Base-by-base conservation (phyloP, 2,113 vertebrate genomes). In the Myotis davidii region DNA sequence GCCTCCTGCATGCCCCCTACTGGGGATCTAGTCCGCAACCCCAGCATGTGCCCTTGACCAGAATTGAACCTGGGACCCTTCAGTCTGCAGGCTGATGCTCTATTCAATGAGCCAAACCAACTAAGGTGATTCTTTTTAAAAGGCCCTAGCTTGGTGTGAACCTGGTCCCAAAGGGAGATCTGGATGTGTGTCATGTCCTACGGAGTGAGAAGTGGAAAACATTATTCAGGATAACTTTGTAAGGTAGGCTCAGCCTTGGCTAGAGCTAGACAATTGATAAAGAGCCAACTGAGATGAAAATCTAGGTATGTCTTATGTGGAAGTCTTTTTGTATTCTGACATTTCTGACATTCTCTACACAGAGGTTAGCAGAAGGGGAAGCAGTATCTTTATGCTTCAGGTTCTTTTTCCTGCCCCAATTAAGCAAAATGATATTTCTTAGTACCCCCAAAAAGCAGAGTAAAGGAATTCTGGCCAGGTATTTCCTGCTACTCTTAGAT, bases 401-500 rank as follows among this genome's bases (percentile, higher is more conserved):
- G 39, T 14, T 91, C 17, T 64, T 65, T 79, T 74, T 70, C 9
- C 9, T 70, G 18, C 13, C 2, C 32, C 48, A 92, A 5, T 52
- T 74, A 88, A 92, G 42, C 17, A 85, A 90, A 93, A 39, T 39
- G 2, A 52, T 17, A 29, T 56, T 23, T 87, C 65, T 86, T 88
- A 61, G 14, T 25, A 78, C 8, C 21, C 21, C 10, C 16, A 11
- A 69, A 34, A 88, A 52, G 13, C 32, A 87, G 54, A 59, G n/a
- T 72, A 37, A 59, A 79, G 11, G 32, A 27, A 3, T 29, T 65
- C 39, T 69, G 61, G 32, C 77, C 5, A 1, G 20, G 25, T 54
- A 34, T 88, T 94, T 92, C 52, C 39, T 94, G 32, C 37, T n/a
- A 23, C 20, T 90, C 21, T 74, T 86, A 74, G 59, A 59, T 88